These are phyloP conservation scores for Callipepla squamata DNA, from an alignment of 2,113 vertebrate species.

Conservation along the genomic window DNA sequence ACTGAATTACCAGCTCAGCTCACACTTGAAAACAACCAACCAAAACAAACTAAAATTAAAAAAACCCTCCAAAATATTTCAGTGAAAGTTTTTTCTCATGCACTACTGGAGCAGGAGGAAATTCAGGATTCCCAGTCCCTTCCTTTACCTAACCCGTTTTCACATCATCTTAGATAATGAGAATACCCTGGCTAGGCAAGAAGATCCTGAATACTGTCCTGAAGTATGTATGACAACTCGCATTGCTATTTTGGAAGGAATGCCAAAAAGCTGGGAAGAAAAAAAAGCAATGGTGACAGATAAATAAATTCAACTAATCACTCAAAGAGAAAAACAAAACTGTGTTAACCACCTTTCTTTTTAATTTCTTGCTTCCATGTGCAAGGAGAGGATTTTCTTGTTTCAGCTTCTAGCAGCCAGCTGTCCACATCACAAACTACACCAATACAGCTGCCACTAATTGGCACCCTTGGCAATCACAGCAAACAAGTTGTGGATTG, in stretches of 20 bases:
- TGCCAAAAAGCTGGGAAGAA: neutral
- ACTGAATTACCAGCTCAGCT: neutral
- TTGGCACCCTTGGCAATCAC: neutral
- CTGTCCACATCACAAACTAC: neutral
- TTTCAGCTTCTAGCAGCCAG: constrained; percentile 19
- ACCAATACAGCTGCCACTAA: constrained; percentile 46
- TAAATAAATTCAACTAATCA: neutral
- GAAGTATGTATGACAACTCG: neutral
- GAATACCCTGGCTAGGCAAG: neutral
- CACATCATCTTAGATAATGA: neutral
- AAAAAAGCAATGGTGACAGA: neutral
- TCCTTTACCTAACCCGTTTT: neutral
- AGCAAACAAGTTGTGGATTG: neutral
- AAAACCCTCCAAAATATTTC: neutral
- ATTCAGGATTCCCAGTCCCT: neutral
- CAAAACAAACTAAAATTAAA: neutral
- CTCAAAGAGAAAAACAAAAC: neutral
- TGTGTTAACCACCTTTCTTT: neutral
- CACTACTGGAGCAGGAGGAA: neutral
- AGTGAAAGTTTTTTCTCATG: neutral
- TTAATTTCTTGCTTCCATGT: neutral
- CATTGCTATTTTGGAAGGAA: rapidly evolving
- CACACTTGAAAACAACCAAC: neutral
- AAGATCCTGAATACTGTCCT: neutral
- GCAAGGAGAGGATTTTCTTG: neutral